Conservation (phyloP, 2,888 invertebrate species). For the Desoria tigrina region DNA sequence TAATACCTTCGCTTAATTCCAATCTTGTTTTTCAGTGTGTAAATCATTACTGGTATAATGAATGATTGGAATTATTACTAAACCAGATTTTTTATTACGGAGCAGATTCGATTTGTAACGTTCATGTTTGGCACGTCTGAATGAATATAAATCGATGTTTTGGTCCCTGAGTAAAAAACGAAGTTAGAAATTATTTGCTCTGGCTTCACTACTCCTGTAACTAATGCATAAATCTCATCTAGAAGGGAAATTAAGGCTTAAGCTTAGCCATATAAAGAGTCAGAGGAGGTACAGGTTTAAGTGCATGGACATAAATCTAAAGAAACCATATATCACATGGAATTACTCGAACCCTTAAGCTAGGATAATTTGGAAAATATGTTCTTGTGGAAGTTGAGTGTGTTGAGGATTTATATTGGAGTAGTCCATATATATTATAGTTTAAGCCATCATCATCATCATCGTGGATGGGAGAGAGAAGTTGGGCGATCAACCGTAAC, state of each 20-base stretch:
- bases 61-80: no score
- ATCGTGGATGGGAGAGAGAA: no score
- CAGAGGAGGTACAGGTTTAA: constrained; percentile 3
- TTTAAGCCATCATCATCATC: neutral
- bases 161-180: neutral
- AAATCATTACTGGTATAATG: no score
- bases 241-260: constrained; percentile 17
- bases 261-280: constrained; percentile 1
- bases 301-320: constrained; percentile 15
- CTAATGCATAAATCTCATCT: constrained; percentile 18
- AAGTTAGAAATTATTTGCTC: constrained; percentile 14
- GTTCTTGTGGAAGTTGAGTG: neutral
- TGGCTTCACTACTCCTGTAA: neutral
- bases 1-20: no score
- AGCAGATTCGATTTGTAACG: no score
- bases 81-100: no score
- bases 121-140: no score
- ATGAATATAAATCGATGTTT: no score
- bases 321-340: constrained; percentile 25
- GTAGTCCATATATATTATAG: neutral
- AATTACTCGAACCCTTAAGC: constrained; percentile 25
- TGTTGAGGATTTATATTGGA: neutral
- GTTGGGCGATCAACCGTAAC: constrained; percentile 20
- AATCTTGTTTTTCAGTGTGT: no score
- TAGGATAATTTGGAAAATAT: constrained; percentile 22